Percentiles rank a stretch among this genome's conserved stretches.
These are phyloP conservation scores for Dermochelys coriacea DNA, from an alignment of 2,797 vertebrate species.

Conservation along the genomic window DNA sequence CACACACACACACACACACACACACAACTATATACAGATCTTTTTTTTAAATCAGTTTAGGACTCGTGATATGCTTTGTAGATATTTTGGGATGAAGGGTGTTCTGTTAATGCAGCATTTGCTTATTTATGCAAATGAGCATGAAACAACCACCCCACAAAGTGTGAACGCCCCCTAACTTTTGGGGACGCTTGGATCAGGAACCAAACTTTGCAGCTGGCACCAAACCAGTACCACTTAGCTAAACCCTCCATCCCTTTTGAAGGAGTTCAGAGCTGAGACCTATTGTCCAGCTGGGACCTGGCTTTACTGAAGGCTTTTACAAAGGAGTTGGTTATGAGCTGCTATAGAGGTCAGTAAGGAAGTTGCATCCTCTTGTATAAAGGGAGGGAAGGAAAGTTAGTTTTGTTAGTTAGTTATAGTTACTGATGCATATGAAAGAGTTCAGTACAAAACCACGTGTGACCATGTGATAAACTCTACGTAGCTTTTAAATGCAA, in stretches of 20 bases:
- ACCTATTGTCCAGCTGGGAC: neutral
- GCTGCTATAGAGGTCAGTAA: neutral
- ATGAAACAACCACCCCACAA: neutral
- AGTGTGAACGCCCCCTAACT: neutral
- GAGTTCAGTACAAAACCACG: neutral
- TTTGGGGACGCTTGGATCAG: neutral
- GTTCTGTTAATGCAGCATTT: neutral
- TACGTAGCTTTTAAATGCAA: neutral
- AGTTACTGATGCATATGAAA: neutral
- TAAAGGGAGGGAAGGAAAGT: neutral
- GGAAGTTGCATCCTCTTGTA: neutral
- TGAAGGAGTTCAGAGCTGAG: neutral
- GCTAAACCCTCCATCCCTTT: neutral
- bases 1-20: too few relatives aligned
- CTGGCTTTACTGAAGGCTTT: neutral
- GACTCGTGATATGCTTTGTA: neutral
- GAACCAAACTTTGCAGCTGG: neutral
- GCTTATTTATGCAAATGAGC: neutral
- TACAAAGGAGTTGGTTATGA: neutral
- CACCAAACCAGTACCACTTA: neutral
- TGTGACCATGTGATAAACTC: neutral
- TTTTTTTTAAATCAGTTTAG: neutral
- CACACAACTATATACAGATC: neutral
- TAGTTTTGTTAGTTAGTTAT: neutral
- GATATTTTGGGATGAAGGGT: neutral